Conservation (phyloP, 2,113 vertebrate genomes). For the Galemys pyrenaicus region DNA sequence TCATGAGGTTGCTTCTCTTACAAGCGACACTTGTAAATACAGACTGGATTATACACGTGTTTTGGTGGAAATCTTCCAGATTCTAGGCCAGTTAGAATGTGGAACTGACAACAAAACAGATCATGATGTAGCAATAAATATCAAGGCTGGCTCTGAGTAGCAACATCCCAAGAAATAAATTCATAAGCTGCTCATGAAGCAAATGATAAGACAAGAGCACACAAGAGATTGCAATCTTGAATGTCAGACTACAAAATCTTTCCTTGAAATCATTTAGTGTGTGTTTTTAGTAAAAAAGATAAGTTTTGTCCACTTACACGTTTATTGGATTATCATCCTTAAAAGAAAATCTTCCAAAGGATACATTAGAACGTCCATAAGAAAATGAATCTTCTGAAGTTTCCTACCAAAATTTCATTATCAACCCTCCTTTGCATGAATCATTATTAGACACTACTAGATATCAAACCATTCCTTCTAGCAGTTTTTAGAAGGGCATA, state of each 20-base stretch:
- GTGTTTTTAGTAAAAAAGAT: slow-evolving; percentile 14
- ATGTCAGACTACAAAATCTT: not conserved
- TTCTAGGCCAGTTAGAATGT: not conserved
- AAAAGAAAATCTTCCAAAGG: not conserved
- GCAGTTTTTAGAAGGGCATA: not conserved
- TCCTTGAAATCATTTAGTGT: not conserved
- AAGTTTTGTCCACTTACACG: slow-evolving; percentile 24
- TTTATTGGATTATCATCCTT: slow-evolving; percentile 3
- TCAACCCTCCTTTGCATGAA: not conserved
- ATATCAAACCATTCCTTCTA: not conserved
- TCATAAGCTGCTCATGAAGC: slow-evolving; percentile 4
- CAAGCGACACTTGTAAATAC: slow-evolving; percentile 34
- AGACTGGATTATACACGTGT: not conserved
- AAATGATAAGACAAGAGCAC: not conserved
- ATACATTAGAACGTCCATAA: not conserved
- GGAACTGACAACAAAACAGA: slow-evolving; percentile 38
- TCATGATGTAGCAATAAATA: not conserved
- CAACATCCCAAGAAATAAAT: slow-evolving; percentile 28
- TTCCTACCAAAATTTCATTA: not conserved
- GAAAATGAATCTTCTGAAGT: not conserved
- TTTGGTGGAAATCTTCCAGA: slow-evolving; percentile 14
- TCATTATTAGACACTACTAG: not conserved
- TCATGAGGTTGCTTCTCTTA: not conserved
- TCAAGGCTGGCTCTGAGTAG: not conserved
- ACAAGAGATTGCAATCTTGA: slow-evolving; percentile 10